Conservation (phyloP, 1,140 invertebrate genomes). For the Drosophila subobscura region DNA sequence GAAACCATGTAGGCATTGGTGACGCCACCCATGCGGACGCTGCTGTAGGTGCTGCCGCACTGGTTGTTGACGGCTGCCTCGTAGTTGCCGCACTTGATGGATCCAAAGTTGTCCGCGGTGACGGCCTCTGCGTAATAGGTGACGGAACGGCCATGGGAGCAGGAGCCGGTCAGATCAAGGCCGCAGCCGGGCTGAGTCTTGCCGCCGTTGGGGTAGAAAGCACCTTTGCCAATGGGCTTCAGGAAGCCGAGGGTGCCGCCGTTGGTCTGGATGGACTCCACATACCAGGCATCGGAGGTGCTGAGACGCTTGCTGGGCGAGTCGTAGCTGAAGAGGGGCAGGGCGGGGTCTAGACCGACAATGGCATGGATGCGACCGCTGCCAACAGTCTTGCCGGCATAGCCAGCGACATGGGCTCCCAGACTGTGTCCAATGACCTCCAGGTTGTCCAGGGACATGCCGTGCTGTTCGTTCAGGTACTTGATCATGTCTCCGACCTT, state of each 20-base stretch:
- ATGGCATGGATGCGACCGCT: slow-evolving; percentile 58
- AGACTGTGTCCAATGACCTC: slow-evolving; percentile 76
- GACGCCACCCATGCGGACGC: slow-evolving; percentile 81
- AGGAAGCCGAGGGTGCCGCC: slow-evolving; percentile 84
- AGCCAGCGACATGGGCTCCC: slow-evolving; percentile 84
- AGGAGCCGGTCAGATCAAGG: slow-evolving; percentile 75
- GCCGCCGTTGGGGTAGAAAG: slow-evolving; percentile 85
- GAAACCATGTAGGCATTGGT: slow-evolving; percentile 80
- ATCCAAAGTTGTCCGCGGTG: slow-evolving; percentile 51
- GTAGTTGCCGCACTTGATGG: slow-evolving; percentile 60
- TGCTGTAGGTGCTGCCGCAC: slow-evolving; percentile 63
- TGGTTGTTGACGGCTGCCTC: slow-evolving; percentile 54
- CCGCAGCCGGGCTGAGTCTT: slow-evolving; percentile 85
- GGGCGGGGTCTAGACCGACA: slow-evolving; percentile 84
- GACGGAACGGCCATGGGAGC: slow-evolving; percentile 84
- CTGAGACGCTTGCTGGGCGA: slow-evolving; percentile 73
- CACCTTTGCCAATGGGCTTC: slow-evolving; percentile 83
- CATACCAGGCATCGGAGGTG: slow-evolving; percentile 77
- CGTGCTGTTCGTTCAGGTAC: slow-evolving; percentile 58
- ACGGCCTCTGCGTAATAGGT: slow-evolving; percentile 85
- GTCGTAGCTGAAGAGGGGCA: slow-evolving; percentile 78
- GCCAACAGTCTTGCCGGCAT: slow-evolving; percentile 84
- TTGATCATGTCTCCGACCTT: slow-evolving; percentile 72
- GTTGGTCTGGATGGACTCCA: slow-evolving; percentile 85
- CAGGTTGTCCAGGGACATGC: slow-evolving; percentile 52